A percentile compares a stretch with the other conserved stretches of the same genome.
Evolutionary conservation across 2,888 invertebrate genomes (phyloP).

Genomic region (Amphiduros pacificus): DNA sequence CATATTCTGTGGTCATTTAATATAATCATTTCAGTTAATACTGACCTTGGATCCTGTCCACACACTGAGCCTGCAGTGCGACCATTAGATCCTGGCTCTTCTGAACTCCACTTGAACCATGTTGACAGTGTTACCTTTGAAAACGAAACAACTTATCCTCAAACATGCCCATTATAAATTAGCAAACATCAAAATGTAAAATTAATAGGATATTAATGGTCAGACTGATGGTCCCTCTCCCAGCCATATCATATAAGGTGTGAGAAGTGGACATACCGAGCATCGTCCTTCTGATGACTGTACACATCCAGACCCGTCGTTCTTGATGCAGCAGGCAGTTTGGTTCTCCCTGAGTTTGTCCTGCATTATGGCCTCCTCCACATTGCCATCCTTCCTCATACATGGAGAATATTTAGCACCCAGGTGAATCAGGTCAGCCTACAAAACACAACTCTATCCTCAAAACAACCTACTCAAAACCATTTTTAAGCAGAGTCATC

Average conservation of each 20-base stretch:
- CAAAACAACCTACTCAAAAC: too few relatives aligned
- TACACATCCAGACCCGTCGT: constrained; percentile 71
- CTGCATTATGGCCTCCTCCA: constrained; percentile 83
- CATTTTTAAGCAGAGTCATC: too few relatives aligned
- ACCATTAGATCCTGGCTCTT: constrained; percentile 31
- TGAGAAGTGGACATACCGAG: constrained; percentile 27
- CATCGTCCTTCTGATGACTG: constrained; percentile 26
- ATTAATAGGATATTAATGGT: too few relatives aligned
- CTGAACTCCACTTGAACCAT: constrained; percentile 7
- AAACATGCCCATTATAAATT: too few relatives aligned
- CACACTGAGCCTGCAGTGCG: constrained; percentile 91
- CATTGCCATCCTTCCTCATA: constrained; percentile 90
- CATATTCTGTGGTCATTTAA: too few relatives aligned
- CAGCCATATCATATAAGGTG: constrained; percentile 69
- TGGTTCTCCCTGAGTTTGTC: constrained; percentile 84
- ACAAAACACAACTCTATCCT: too few relatives aligned
- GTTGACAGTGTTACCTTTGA: constrained; percentile 11
- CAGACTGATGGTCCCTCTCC: too few relatives aligned
- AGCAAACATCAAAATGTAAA: too few relatives aligned
- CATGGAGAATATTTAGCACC: constrained; percentile 99
- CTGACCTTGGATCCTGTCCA: constrained; percentile 90
- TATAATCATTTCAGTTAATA: too few relatives aligned
- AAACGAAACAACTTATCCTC: too few relatives aligned
- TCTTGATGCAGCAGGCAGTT: constrained; percentile 96
- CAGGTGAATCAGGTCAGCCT: constrained; percentile 91